Base-by-base conservation (phyloP, 2,113 vertebrate genomes). In the Strix uralensis region DNA sequence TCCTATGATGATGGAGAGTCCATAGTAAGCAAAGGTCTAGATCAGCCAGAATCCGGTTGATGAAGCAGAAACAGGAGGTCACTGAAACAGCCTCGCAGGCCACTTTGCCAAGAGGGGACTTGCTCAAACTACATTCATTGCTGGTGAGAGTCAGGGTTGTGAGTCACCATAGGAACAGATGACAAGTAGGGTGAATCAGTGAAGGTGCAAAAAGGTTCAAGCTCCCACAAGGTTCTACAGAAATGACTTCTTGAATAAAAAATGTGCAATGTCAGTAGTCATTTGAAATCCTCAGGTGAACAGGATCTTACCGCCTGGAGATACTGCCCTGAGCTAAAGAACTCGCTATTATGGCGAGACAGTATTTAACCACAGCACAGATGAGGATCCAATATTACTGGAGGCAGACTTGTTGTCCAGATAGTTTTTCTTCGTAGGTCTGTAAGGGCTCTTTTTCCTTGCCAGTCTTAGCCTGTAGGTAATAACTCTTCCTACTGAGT, bases 41-140 rank as follows among this genome's bases (percentile, higher is more conserved):
- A 30, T 80, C 12, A 86, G 2, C 2, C 25, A 17, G 34, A 9
- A 4, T 58, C 6, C 18, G 67, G 22, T 15, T 49, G 18, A 18
- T 40, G n/a, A 79, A 58, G 14, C 19, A 78, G 22, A 90, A 94
- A 30, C 2, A 52, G 49, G 36, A 14, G 3, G 20, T 70, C 49
- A 59, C 1, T 2, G 4, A 63, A 80, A 70, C 14, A 58, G 9
- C 10, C 13, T 62, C 1, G 0, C 9, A 83, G 42, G 9, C 15
- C 23, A 27, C 12, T 32, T 49, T 30, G 10, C 11, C 42, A 65
- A 52, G 36, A 63, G 13, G 13, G 32, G 12, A 19, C 15, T 87
- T 73, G 23, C 5, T 65, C 38, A 78, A 59, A 88, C 19, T 32
- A 3, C 8, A 25, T 32, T 52, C 6, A 17, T 15, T 87, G 29